Percentiles rank a stretch among this genome's conserved stretches.
These are phyloP conservation scores for Aphelocoma coerulescens DNA, from an alignment of 2,113 vertebrate species.

Conservation along the genomic window DNA sequence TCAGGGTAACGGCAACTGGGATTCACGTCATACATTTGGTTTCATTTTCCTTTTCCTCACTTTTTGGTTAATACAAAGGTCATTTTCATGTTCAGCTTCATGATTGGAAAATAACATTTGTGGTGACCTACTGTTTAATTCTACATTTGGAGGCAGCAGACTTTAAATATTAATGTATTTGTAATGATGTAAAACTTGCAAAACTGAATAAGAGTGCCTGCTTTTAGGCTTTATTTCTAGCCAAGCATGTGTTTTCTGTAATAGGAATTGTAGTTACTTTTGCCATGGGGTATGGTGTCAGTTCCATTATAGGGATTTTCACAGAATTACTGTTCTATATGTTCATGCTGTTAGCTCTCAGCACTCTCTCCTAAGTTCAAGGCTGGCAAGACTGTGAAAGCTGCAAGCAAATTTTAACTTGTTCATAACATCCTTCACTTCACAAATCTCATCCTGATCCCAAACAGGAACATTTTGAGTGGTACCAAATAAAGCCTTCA, in stretches of 20 bases:
- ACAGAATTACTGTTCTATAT: not conserved
- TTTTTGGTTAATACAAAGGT: not conserved
- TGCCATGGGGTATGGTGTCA: not conserved
- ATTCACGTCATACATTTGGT: not conserved
- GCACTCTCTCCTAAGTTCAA: not conserved
- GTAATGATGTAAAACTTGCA: not conserved
- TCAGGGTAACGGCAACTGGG: not conserved
- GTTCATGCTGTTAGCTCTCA: not conserved
- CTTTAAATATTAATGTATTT: not conserved
- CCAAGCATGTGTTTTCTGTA: not conserved
- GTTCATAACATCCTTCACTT: not conserved
- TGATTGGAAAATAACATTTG: not conserved
- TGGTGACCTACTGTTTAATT: not conserved
- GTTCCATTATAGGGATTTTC: not conserved
- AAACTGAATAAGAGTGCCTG: not conserved
- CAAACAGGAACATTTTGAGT: not conserved
- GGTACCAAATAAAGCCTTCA: not conserved
- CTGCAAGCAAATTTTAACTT: not conserved
- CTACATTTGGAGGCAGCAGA: not conserved
- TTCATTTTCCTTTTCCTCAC: not conserved
- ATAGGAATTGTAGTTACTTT: not conserved
- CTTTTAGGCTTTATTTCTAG: conserved; percentile 1
- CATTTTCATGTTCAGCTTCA: not conserved
- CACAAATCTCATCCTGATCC: not conserved
- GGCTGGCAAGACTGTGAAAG: not conserved